phyloP scores from a whole-genome alignment of 2,113 vertebrate genomes.

The Carettochelys insculpta region DNA sequence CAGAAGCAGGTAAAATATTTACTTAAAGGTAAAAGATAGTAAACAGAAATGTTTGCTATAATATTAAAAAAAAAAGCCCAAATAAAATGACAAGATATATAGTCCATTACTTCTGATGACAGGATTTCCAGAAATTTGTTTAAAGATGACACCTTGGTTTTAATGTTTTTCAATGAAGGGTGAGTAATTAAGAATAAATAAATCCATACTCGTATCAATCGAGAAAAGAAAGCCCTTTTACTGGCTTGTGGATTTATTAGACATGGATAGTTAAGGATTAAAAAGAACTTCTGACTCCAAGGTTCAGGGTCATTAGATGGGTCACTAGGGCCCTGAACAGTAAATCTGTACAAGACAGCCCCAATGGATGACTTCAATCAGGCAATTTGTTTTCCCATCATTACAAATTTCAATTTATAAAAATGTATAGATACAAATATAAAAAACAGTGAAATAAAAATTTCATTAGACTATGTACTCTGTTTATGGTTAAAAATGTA shows the following conservation, averaged over 20 bases:
- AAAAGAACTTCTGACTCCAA: conserved; percentile 79
- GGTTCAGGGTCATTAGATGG: conserved; percentile 82
- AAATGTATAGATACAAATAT: background rate
- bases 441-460: background rate
- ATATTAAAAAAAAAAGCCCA: background rate
- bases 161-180: conserved; percentile 79
- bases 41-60: background rate
- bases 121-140: conserved; percentile 60
- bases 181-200: conserved; percentile 82
- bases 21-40: background rate
- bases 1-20: background rate
- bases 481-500: background rate
- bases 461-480: background rate
- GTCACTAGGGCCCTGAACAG: conserved; percentile 72
- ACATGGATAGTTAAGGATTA: conserved; percentile 79
- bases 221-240: conserved; percentile 75
- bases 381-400: conserved; percentile 55
- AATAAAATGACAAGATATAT: conserved; percentile 43
- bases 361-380: conserved; percentile 67
- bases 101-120: conserved; percentile 66
- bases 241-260: conserved; percentile 78
- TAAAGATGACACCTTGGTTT: conserved; percentile 68
- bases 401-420: conserved; percentile 20
- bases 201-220: conserved; percentile 83
- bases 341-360: conserved; percentile 72